A percentile compares a stretch with the other conserved stretches of the same genome.
Evolutionary conservation across 2,113 vertebrate species (phyloP).

Genomic region (Fregetta grallaria): DNA sequence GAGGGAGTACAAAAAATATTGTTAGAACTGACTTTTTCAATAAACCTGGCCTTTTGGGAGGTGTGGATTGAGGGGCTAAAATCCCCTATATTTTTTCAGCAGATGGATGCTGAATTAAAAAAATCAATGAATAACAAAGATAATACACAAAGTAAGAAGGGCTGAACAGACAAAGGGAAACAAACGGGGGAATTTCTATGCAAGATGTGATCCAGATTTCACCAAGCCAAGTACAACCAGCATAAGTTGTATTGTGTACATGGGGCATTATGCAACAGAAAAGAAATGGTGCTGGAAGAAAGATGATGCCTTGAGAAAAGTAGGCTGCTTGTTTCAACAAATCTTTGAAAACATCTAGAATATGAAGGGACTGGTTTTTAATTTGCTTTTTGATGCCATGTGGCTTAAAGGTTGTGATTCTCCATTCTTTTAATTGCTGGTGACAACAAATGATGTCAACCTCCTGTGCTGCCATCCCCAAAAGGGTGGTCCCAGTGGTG

Average conservation of each 20-base stretch:
- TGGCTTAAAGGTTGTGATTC: background rate
- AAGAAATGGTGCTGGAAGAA: background rate
- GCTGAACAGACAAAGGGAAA: background rate
- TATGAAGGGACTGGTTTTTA: accelerated
- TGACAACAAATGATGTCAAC: background rate
- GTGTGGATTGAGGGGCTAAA: background rate
- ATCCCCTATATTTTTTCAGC: background rate
- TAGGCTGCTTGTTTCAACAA: background rate
- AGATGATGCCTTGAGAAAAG: background rate
- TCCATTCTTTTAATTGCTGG: background rate
- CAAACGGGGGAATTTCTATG: background rate
- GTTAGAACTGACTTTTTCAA: background rate
- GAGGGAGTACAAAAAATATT: background rate
- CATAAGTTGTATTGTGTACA: background rate
- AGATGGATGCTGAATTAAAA: background rate
- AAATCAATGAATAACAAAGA: background rate
- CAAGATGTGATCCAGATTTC: background rate
- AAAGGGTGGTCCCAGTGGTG: background rate
- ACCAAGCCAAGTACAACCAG: background rate
- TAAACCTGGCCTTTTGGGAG: background rate
- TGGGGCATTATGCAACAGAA: background rate
- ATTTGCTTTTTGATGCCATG: background rate
- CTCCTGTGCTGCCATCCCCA: background rate
- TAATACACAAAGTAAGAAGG: background rate
- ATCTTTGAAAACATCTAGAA: background rate